phyloP scores from a whole-genome alignment of 2,888 invertebrate species.

The Atrina japonica region DNA sequence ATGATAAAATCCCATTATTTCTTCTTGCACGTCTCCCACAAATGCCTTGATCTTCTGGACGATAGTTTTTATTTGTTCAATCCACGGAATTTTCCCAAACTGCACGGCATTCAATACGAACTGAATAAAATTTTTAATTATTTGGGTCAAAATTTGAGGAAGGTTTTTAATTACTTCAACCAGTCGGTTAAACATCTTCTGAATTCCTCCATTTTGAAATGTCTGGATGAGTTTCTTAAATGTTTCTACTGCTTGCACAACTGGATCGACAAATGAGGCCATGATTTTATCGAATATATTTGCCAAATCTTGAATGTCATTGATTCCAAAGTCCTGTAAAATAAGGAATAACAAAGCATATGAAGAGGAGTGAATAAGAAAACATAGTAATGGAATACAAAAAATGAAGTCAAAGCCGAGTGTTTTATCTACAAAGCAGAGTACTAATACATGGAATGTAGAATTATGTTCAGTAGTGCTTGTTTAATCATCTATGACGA shows the following conservation, averaged over 20 bases:
- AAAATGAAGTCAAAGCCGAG: too few species aligned
- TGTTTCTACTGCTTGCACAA: constrained; percentile 41
- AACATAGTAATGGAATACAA: too few species aligned
- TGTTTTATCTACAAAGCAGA: too few species aligned
- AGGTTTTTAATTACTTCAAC: constrained; percentile 20
- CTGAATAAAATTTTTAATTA: background rate
- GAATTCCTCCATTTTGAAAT: constrained; percentile 40
- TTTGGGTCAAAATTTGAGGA: constrained; percentile 22
- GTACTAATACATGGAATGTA: too few species aligned
- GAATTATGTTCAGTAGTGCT: too few species aligned
- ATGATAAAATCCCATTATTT: constrained; percentile 37
- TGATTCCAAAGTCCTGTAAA: constrained; percentile 59
- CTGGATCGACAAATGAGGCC: constrained; percentile 49
- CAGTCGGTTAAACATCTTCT: constrained; percentile 24
- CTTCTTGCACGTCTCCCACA: constrained; percentile 30
- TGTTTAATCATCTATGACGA: too few species aligned
- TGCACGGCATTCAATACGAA: background rate
- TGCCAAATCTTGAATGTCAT: constrained; percentile 49
- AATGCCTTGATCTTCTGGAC: constrained; percentile 24
- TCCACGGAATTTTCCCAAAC: constrained; percentile 29
- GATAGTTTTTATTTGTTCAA: constrained; percentile 24
- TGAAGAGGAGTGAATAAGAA: too few species aligned
- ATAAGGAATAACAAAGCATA: background rate
- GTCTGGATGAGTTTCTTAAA: constrained; percentile 45
- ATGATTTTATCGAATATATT: constrained; percentile 54